A percentile compares a stretch with the other conserved stretches of the same genome.
phyloP scores from a whole-genome alignment of 2,888 invertebrate species.

The Meteorus colon region DNA sequence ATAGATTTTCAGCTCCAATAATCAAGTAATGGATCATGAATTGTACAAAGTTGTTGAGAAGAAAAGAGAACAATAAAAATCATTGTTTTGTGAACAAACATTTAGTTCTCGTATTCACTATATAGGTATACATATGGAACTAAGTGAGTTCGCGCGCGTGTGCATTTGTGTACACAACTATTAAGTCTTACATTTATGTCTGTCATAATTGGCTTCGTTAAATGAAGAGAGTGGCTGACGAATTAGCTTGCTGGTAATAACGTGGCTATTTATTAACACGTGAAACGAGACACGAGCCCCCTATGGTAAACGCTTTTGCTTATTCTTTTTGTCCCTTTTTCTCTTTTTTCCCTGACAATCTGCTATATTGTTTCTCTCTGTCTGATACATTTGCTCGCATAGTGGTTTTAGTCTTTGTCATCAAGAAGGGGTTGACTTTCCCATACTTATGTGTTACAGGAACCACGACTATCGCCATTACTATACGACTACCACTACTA shows the following conservation, averaged over 20 bases:
- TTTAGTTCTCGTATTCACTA: not conserved
- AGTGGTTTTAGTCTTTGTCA: not conserved
- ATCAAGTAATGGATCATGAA: too few species aligned
- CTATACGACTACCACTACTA: not conserved
- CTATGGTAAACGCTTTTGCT: constrained; percentile 34
- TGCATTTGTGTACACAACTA: constrained; percentile 67
- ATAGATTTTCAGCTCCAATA: too few species aligned
- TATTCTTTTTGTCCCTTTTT: constrained; percentile 29
- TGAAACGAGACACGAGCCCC: constrained; percentile 62
- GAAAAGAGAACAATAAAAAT: not conserved
- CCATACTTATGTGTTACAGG: not conserved
- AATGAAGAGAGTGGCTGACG: constrained; percentile 70
- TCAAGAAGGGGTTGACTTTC: constrained; percentile 12
- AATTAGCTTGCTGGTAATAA: constrained; percentile 72
- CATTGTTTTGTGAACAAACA: not conserved
- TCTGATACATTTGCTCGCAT: not conserved
- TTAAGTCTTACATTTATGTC: constrained; percentile 71
- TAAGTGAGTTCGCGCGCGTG: constrained; percentile 53
- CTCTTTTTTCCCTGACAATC: constrained; percentile 7
- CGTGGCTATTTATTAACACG: constrained; percentile 72
- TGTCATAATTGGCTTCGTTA: constrained; percentile 72
- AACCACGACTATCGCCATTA: not conserved
- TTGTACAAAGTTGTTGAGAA: not conserved
- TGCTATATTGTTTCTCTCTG: not conserved
- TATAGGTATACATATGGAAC: constrained; percentile 28